phyloP scores from a whole-genome alignment of 1,140 invertebrate species.

The Drosophila pruinosa region DNA sequence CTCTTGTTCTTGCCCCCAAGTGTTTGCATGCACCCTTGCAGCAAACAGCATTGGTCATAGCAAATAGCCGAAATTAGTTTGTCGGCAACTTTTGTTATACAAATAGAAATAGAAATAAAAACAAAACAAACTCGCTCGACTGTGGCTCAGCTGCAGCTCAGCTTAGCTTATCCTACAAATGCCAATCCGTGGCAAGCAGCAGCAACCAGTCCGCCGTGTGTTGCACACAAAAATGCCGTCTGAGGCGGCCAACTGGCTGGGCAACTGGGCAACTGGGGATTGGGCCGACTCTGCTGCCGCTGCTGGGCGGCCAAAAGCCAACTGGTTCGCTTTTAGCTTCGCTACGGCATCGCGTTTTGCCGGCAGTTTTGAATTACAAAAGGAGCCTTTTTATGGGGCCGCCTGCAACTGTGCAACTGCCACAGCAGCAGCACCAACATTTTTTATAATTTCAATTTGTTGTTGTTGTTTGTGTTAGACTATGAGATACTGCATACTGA shows the following conservation, averaged over 20 bases:
- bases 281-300: constrained; percentile 25
- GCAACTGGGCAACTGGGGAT: constrained; percentile 10
- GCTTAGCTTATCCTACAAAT: constrained; percentile 64
- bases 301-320: constrained; percentile 17
- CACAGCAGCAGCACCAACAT: constrained; percentile 18
- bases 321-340: constrained; percentile 12
- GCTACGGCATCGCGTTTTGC: constrained; percentile 36
- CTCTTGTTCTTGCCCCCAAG: neutral
- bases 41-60: neutral
- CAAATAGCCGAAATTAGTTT: constrained; percentile 35
- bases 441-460: constrained; percentile 68
- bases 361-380: constrained; percentile 72
- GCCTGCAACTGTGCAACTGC: constrained; percentile 19
- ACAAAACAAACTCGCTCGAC: constrained; percentile 17
- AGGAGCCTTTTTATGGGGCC: constrained; percentile 52
- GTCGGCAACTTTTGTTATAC: constrained; percentile 15
- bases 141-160: constrained; percentile 1
- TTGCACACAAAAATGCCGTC: constrained; percentile 62
- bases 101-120: neutral
- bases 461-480: constrained; percentile 52
- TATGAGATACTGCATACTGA: constrained; percentile 62
- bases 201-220: constrained; percentile 61
- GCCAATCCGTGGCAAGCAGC: constrained; percentile 51
- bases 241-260: constrained; percentile 46
- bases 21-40: neutral